Percentiles rank a stretch among this genome's conserved stretches.
Conservation (phyloP, 2,797 vertebrate species). For the Heterohyrax brucei region DNA sequence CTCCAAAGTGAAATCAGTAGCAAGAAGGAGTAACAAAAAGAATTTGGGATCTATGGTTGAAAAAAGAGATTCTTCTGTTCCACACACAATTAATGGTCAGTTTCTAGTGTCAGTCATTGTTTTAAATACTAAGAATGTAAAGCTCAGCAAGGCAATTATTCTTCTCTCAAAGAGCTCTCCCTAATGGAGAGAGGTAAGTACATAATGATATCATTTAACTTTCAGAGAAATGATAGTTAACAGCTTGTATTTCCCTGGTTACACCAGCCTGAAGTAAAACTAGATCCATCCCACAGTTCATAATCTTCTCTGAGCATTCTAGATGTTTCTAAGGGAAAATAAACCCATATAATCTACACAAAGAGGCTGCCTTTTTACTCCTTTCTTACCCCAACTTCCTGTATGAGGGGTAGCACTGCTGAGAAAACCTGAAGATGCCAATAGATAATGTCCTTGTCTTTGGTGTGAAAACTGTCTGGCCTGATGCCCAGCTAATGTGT, state of each 20-base stretch:
- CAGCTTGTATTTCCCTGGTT: not conserved
- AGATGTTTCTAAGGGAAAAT: not conserved
- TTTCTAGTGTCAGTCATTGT: not conserved
- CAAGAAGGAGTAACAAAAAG: not conserved
- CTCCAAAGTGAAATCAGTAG: not conserved
- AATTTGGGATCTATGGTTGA: not conserved
- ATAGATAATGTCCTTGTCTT: not conserved
- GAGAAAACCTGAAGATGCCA: not conserved
- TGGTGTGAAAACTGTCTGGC: not conserved
- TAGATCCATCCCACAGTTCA: not conserved
- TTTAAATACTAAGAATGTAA: slow-evolving; percentile 25
- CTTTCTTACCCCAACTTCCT: not conserved
- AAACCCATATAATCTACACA: not conserved
- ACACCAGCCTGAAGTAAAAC: not conserved
- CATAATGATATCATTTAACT: not conserved
- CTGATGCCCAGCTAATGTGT: not conserved
- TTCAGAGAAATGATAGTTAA: not conserved
- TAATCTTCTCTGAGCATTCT: not conserved
- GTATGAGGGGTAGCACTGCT: no score
- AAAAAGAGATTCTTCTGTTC: not conserved
- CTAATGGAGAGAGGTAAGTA: not conserved
- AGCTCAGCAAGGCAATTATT: not conserved
- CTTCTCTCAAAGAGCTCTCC: not conserved
- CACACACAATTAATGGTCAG: not conserved
- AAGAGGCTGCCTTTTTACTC: not conserved